Percentiles rank a stretch among this genome's conserved stretches.
Evolutionary conservation across 2,888 invertebrate species (phyloP).

Genomic region (Drosophila limbata): DNA sequence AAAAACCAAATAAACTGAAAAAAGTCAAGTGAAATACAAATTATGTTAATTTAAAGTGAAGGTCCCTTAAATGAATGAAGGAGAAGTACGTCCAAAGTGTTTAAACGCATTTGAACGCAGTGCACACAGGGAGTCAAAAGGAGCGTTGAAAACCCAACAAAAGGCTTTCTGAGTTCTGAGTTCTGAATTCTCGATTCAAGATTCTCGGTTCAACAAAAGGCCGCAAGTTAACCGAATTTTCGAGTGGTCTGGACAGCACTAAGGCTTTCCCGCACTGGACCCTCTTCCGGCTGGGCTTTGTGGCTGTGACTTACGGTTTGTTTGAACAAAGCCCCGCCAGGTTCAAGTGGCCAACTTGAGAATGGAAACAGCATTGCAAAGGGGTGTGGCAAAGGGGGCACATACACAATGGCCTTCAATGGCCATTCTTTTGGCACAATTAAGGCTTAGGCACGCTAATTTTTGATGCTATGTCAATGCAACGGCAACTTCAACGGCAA

Average conservation of each 20-base stretch:
- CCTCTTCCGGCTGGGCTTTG: slow-evolving; percentile 53
- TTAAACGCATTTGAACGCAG: slow-evolving; percentile 63
- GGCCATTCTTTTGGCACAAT: slow-evolving; percentile 49
- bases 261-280: slow-evolving; percentile 7
- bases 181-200: slow-evolving; percentile 9
- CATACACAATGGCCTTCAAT: slow-evolving; percentile 23
- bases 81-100: slow-evolving; percentile 51
- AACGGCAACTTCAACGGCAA: slow-evolving; percentile 21
- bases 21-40: slow-evolving; percentile 64
- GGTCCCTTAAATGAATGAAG: slow-evolving; percentile 24
- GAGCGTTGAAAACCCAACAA: slow-evolving; percentile 16
- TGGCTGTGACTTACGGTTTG: slow-evolving; percentile 68
- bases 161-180: slow-evolving; percentile 1
- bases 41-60: slow-evolving; percentile 79
- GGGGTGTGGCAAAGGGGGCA: slow-evolving; percentile 1
- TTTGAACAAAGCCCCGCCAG: slow-evolving; percentile 57
- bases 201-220: slow-evolving; percentile 41
- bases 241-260: slow-evolving; percentile 47
- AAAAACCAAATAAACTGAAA: slow-evolving; percentile 9
- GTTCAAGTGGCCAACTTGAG: slow-evolving; percentile 57
- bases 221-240: slow-evolving; percentile 65
- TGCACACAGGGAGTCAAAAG: slow-evolving; percentile 26
- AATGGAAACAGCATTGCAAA: slow-evolving; percentile 2
- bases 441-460: slow-evolving; percentile 67
- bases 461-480: slow-evolving; percentile 59